Percentiles rank a stretch among this genome's conserved stretches.
Conservation (phyloP, 2,888 invertebrate species). For the Elmis aenea region DNA sequence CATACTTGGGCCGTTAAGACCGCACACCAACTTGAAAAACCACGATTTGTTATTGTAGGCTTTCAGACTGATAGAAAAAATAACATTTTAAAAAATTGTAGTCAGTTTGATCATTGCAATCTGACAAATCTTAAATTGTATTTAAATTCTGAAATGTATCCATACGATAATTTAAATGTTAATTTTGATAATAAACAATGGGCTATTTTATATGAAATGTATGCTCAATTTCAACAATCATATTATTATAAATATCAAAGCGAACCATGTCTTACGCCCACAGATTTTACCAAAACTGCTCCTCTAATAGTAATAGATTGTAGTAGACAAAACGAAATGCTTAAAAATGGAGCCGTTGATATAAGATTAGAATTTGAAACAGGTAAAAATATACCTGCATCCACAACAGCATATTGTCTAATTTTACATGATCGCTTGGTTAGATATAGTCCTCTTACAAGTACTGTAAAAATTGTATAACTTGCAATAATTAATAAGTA, state of each 20-base stretch:
- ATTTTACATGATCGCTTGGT: slow-evolving; percentile 26
- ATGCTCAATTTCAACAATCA: too few relatives aligned
- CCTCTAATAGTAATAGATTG: slow-evolving; percentile 21
- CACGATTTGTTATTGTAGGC: slow-evolving; percentile 37
- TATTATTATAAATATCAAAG: slow-evolving; percentile 16
- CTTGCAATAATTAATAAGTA: too few relatives aligned
- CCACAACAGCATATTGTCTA: slow-evolving; percentile 30
- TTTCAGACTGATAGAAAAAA: slow-evolving; percentile 38
- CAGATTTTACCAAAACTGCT: slow-evolving; percentile 10
- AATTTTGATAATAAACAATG: too few relatives aligned
- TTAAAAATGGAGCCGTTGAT: slow-evolving; percentile 26
- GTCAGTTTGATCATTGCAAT: too few relatives aligned
- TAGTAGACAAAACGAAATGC: slow-evolving; percentile 23
- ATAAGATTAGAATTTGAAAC: slow-evolving; percentile 28
- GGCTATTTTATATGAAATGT: too few relatives aligned
- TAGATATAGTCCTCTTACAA: too few relatives aligned
- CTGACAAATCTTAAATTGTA: too few relatives aligned
- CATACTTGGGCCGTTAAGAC: slow-evolving; percentile 35
- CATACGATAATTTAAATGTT: too few relatives aligned
- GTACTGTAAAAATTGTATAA: too few relatives aligned
- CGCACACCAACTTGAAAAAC: slow-evolving; percentile 32
- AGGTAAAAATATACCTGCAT: slow-evolving; percentile 16
- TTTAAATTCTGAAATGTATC: too few relatives aligned
- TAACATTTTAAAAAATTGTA: too few relatives aligned
- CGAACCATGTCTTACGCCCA: slow-evolving; percentile 8